These are phyloP conservation scores for Pinctada fucata DNA, from an alignment of 2,888 invertebrate genomes.

Conservation along the genomic window DNA sequence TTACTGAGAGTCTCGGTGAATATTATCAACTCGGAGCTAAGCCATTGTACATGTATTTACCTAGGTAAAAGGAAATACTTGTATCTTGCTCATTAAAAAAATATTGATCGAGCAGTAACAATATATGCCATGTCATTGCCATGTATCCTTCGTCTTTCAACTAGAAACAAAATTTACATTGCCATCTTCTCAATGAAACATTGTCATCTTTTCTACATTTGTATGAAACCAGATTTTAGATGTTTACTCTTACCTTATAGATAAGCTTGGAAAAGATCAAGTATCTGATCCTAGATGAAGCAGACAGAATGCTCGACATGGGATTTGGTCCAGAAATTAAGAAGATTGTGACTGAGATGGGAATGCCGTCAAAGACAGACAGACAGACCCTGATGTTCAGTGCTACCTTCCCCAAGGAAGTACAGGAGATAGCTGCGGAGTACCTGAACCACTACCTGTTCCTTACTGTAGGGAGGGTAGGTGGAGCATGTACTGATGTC, in stretches of 20 bases:
- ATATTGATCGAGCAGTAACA: too few species aligned
- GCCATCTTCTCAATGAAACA: too few species aligned
- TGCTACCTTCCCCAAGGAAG: conserved; percentile 85
- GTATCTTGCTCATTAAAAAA: too few species aligned
- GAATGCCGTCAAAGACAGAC: conserved; percentile 71
- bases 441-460: conserved; percentile 90
- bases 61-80: too few species aligned
- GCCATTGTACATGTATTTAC: too few species aligned
- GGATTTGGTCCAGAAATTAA: conserved; percentile 80
- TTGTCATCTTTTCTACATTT: too few species aligned
- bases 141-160: too few species aligned
- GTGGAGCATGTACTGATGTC: conserved; percentile 94
- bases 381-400: conserved; percentile 85
- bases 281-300: conserved; percentile 88
- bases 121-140: too few species aligned
- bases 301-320: conserved; percentile 88
- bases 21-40: too few species aligned
- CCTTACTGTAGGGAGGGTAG: conserved; percentile 92
- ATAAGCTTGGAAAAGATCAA: conserved; percentile 80
- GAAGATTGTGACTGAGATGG: conserved; percentile 66
- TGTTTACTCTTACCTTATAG: conserved; percentile 50
- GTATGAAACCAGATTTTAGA: too few species aligned
- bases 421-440: conserved; percentile 87
- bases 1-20: too few species aligned
- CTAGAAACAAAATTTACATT: too few species aligned